phyloP scores from a whole-genome alignment of 2,797 vertebrate species.

The Picus viridis region DNA sequence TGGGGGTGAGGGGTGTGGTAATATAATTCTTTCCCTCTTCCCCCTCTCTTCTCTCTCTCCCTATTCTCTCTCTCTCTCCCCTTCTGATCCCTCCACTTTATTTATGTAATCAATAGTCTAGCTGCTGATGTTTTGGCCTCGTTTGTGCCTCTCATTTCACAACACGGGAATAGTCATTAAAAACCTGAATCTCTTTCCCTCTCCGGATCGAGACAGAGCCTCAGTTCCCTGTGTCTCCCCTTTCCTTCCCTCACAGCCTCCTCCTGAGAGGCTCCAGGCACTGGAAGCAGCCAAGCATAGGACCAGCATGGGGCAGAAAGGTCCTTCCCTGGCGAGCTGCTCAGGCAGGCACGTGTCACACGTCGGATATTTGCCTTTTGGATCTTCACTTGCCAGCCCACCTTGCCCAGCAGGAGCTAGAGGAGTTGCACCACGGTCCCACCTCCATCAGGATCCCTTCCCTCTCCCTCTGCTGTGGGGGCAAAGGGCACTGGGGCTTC shows the following conservation, averaged over 20 bases:
- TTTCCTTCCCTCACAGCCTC: background rate
- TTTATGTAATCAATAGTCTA: too few species aligned
- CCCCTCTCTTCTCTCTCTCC: too few species aligned
- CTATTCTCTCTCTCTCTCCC: too few species aligned
- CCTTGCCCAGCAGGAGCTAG: background rate
- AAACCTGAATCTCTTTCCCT: too few species aligned
- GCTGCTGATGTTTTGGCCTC: too few species aligned
- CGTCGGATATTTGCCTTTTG: background rate
- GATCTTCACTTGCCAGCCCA: background rate
- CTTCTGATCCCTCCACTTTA: too few species aligned
- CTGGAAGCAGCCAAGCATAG: background rate
- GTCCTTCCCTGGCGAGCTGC: background rate
- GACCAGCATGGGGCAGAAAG: accelerated
- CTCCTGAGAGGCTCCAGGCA: background rate
- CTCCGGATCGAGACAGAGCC: too few species aligned
- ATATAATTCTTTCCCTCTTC: too few species aligned
- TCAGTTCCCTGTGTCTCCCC: background rate
- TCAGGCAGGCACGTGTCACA: accelerated
- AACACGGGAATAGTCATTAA: too few species aligned
- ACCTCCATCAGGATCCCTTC: background rate
- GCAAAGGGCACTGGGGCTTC: background rate
- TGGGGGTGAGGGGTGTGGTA: too few species aligned
- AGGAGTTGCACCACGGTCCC: background rate
- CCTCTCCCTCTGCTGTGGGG: background rate
- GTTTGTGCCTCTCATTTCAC: too few species aligned